Evolutionary conservation across 2,797 vertebrate species (phyloP).

Genomic region (Cryptoprocta ferox): DNA sequence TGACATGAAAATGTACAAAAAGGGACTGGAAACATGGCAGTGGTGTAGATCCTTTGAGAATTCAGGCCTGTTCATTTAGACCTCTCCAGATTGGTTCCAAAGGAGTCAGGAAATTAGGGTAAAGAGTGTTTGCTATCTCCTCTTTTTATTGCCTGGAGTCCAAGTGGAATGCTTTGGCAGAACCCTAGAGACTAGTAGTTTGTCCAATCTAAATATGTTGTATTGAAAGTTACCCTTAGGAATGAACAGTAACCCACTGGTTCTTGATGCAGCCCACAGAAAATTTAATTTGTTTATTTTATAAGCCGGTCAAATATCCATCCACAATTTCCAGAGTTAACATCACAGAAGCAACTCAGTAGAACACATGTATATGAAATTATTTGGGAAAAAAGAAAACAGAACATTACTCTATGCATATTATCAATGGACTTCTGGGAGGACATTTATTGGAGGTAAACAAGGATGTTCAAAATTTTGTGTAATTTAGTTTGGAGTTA

Average conservation of each 20-base stretch:
- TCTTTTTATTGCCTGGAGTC: slow-evolving; percentile 48
- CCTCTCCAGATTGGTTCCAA: neutral
- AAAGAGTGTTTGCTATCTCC: slow-evolving; percentile 38
- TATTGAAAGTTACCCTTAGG: slow-evolving; percentile 33
- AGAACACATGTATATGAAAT: slow-evolving; percentile 44
- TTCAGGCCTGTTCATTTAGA: slow-evolving; percentile 19
- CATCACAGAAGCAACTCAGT: neutral
- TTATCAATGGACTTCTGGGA: slow-evolving; percentile 34
- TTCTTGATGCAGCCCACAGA: slow-evolving; percentile 54
- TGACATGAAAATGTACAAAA: slow-evolving; percentile 47
- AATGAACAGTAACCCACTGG: slow-evolving; percentile 46
- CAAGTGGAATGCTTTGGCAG: slow-evolving; percentile 45
- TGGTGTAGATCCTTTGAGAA: slow-evolving; percentile 19
- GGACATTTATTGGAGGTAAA: slow-evolving; percentile 76
- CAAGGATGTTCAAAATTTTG: slow-evolving; percentile 72
- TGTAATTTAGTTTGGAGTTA: slow-evolving; percentile 60
- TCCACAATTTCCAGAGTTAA: slow-evolving; percentile 36
- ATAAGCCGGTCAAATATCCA: slow-evolving; percentile 58
- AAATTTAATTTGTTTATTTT: slow-evolving; percentile 50
- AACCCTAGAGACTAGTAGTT: slow-evolving; percentile 13
- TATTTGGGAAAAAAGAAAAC: slow-evolving; percentile 65
- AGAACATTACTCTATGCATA: slow-evolving; percentile 52
- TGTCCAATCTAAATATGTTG: slow-evolving; percentile 47
- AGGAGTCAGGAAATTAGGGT: slow-evolving; percentile 30
- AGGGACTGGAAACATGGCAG: neutral